phyloP scores from a whole-genome alignment of 2,888 invertebrate genomes.

The Octonoba sinensis region DNA sequence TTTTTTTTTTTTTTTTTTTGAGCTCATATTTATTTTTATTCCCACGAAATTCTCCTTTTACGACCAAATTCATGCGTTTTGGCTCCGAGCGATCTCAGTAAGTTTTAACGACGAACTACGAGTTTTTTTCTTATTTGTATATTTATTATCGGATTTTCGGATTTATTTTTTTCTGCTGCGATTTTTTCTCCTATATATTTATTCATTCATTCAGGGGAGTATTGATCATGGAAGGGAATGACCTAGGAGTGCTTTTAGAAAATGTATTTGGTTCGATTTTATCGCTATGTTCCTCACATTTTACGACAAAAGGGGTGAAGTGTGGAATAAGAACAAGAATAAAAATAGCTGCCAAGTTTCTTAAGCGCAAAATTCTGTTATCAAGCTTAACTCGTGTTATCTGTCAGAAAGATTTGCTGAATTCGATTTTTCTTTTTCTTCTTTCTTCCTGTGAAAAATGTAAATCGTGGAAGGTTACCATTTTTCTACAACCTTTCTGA shows the following conservation, averaged over 20 bases:
- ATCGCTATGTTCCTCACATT: slow-evolving; percentile 50
- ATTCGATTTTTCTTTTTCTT: slow-evolving; percentile 26
- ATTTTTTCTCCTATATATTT: slow-evolving; percentile 31
- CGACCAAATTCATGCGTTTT: slow-evolving; percentile 57
- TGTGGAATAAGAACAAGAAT: not conserved
- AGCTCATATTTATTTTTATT: slow-evolving; percentile 16
- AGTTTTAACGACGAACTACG: slow-evolving; percentile 49
- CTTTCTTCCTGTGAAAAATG: slow-evolving; percentile 33
- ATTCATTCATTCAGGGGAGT: slow-evolving; percentile 29
- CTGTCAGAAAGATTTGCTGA: slow-evolving; percentile 58
- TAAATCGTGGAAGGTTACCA: slow-evolving; percentile 20
- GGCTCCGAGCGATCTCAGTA: slow-evolving; percentile 33
- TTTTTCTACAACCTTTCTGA: too few species aligned
- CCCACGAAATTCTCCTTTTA: slow-evolving; percentile 37
- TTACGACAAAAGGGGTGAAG: slow-evolving; percentile 38
- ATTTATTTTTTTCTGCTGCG: not conserved
- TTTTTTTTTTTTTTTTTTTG: too few species aligned
- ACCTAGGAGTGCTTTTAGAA: slow-evolving; percentile 2
- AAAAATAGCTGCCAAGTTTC: slow-evolving; percentile 41
- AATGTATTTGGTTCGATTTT: slow-evolving; percentile 56
- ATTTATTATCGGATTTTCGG: too few species aligned
- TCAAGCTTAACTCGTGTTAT: slow-evolving; percentile 44
- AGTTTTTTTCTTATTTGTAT: slow-evolving; percentile 12
- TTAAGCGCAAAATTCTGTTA: slow-evolving; percentile 55
- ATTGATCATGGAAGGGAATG: slow-evolving; percentile 10